Base-by-base conservation (phyloP, 2,888 invertebrate species). In the Cacoxenus indagator region DNA sequence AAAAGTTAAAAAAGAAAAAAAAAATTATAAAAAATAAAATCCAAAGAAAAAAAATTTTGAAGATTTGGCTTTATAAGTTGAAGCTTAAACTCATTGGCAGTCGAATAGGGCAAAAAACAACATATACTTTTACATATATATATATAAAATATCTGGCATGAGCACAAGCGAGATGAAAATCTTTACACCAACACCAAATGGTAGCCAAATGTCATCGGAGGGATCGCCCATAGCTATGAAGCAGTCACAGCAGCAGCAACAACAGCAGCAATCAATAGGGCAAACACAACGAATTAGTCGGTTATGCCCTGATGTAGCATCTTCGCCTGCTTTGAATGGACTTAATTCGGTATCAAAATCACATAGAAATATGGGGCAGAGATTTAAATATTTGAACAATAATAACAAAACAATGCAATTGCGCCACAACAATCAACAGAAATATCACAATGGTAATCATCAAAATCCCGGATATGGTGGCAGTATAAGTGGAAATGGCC, bases 121-220 rank as follows among this genome's bases (percentile, higher is more conserved):
- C n/a, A n/a, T n/a, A n/a, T n/a, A n/a, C n/a, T n/a, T n/a, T n/a
- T n/a, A n/a, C n/a, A n/a, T n/a, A n/a, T n/a, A n/a, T n/a, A n/a
- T n/a, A n/a, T n/a, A n/a, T n/a, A n/a, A n/a, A n/a, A n/a, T n/a
- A n/a, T n/a, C n/a, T n/a, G n/a, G n/a, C n/a, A n/a, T n/a, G n/a
- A n/a, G n/a, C n/a, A n/a, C n/a, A n/a, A n/a, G n/a, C n/a, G n/a
- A n/a, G n/a, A 84, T 86, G 78, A 86, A 86, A 75, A 84, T 85
- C 69, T 79, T 84, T 76, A 73, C 82, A 67, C 68, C 78, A 24
- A 80, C 66, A 22, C 24, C 55, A 67, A 61, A 68, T 37, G 73
- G 64, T 8, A 6, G 19, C 69, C 26, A 64, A 29, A 55, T 31
- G 24, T 14, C 59, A 9, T 24, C 59, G 55, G 46, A 64, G 54